Evolutionary conservation across 2,113 vertebrate species (phyloP).

Genomic region (Tachysurus fulvidraco): DNA sequence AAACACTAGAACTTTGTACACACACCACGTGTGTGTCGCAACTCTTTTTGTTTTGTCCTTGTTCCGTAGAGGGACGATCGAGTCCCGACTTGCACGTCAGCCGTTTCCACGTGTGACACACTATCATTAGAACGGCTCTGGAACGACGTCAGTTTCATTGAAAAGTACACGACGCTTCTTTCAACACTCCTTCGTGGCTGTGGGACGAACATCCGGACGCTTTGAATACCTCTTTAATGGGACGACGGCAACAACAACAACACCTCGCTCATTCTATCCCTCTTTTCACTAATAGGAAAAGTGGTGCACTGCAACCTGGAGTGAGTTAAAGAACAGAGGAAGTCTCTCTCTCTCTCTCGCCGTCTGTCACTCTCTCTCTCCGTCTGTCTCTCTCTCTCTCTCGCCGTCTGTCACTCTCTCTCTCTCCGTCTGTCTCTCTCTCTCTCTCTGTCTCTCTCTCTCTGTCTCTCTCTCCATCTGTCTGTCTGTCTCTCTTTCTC

Average conservation of each 20-base stretch:
- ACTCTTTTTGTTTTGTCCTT: background rate
- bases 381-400: no score
- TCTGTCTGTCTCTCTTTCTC: no score
- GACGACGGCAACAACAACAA: background rate
- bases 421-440: no score
- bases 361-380: no score
- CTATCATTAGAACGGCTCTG: background rate
- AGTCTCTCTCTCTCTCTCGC: background rate
- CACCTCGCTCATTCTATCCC: background rate
- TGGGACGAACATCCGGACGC: background rate
- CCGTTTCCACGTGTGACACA: background rate
- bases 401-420: no score
- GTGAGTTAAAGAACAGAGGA: slow-evolving; percentile 22
- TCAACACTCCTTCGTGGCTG: background rate
- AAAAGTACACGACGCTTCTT: background rate
- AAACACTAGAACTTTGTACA: background rate
- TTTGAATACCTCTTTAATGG: background rate
- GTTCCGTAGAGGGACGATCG: background rate
- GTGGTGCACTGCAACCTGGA: background rate
- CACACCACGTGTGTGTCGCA: background rate
- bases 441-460: background rate
- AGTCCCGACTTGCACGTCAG: background rate
- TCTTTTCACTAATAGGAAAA: background rate
- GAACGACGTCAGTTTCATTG: background rate
- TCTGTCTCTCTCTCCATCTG: background rate